These are phyloP conservation scores for Alviniconcha strummeri DNA, from an alignment of 2,888 invertebrate species.

Conservation along the genomic window DNA sequence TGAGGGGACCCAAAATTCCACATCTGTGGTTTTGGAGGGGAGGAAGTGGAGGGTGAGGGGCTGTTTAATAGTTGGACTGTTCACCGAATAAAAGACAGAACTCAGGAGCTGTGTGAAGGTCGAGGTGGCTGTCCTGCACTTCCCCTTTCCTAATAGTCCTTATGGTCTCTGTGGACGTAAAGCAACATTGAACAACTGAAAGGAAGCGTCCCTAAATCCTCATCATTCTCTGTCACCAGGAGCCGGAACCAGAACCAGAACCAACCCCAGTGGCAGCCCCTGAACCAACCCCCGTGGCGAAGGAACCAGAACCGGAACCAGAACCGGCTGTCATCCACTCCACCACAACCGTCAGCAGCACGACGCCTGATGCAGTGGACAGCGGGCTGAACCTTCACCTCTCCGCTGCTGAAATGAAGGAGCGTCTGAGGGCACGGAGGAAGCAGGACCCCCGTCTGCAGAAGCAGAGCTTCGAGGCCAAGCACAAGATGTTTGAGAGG, in stretches of 20 bases:
- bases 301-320: not conserved
- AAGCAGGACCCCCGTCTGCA: slow-evolving; percentile 54
- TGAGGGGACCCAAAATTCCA: too few relatives aligned
- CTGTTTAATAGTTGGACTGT: too few relatives aligned
- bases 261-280: not conserved
- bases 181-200: too few relatives aligned
- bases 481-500: slow-evolving; percentile 44
- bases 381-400: slow-evolving; percentile 38
- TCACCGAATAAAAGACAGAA: too few relatives aligned
- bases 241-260: not conserved
- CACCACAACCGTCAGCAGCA: not conserved
- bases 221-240: too few relatives aligned
- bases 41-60: too few relatives aligned
- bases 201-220: too few relatives aligned
- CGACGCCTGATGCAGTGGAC: not conserved
- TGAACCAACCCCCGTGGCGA: not conserved
- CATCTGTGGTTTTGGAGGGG: too few relatives aligned
- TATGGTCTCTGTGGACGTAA: too few relatives aligned
- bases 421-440: slow-evolving; percentile 51
- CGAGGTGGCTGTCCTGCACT: too few relatives aligned
- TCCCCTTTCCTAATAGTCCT: too few relatives aligned
- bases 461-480: slow-evolving; percentile 41
- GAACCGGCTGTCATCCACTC: slow-evolving; percentile 9
- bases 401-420: slow-evolving; percentile 62
- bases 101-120: too few relatives aligned